Evolutionary conservation across 2,113 vertebrate genomes (phyloP).

Genomic region (Petromus typicus): DNA sequence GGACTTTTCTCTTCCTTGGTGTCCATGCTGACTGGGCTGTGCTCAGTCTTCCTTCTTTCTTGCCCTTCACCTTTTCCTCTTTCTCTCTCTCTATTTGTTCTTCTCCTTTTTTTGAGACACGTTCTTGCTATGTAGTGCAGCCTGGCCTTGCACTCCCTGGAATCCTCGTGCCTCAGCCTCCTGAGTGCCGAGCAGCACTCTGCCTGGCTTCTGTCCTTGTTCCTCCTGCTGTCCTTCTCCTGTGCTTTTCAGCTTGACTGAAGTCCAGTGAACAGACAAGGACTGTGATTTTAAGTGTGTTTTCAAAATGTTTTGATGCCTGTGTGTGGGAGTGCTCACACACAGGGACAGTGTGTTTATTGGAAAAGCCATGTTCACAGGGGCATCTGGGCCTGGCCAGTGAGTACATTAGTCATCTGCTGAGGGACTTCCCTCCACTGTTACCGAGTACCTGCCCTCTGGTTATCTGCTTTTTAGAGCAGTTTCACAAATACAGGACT

Average conservation of each 20-base stretch:
- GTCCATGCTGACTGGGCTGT: accelerated
- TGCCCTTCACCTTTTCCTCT: too few relatives aligned
- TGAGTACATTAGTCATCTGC: not conserved
- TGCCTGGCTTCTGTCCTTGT: not conserved
- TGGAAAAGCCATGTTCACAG: not conserved
- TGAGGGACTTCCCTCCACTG: accelerated
- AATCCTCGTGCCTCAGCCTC: not conserved
- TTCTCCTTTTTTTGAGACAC: not conserved
- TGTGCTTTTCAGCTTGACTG: not conserved
- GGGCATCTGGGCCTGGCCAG: not conserved
- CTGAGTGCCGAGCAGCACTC: too few relatives aligned
- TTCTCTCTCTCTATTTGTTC: not conserved
- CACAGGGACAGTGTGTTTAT: not conserved
- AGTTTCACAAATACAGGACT: not conserved
- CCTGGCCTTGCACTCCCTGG: not conserved
- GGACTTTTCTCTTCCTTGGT: accelerated
- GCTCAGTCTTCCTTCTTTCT: not conserved
- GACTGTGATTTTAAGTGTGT: accelerated
- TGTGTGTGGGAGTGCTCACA: not conserved
- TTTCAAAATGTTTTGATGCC: not conserved
- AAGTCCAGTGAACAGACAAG: accelerated
- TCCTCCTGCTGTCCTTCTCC: not conserved
- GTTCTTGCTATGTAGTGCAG: not conserved
- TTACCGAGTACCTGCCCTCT: not conserved
- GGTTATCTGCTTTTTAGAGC: not conserved